Percentiles rank a stretch among this genome's conserved stretches.
Evolutionary conservation across 1,140 invertebrate species (phyloP).

Genomic region (Trachymyrmex cornetzi): DNA sequence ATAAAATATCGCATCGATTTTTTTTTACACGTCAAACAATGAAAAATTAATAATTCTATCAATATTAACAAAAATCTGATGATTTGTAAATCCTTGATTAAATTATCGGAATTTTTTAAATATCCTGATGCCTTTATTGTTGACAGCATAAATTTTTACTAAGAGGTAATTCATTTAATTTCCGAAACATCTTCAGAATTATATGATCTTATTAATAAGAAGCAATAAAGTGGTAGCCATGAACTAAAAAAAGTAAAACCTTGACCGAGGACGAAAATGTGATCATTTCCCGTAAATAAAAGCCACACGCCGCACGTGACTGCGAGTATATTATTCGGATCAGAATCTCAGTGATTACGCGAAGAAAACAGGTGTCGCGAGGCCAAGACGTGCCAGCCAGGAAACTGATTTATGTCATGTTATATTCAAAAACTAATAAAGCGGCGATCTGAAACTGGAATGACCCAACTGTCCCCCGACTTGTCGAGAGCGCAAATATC

Average conservation of each 20-base stretch:
- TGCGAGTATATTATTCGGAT: slow-evolving; percentile 24
- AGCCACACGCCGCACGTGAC: slow-evolving; percentile 16
- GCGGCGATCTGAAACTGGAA: slow-evolving; percentile 24
- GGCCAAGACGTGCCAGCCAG: slow-evolving; percentile 8
- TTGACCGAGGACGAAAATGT: not conserved
- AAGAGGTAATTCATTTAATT: not conserved
- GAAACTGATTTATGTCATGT: slow-evolving; percentile 40
- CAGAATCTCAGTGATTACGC: not conserved
- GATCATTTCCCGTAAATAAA: slow-evolving; percentile 2
- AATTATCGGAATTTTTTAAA: too few species aligned
- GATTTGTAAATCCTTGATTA: too few species aligned
- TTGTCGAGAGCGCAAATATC: slow-evolving; percentile 29
- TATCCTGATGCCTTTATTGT: too few species aligned
- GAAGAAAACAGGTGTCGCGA: slow-evolving; percentile 3
- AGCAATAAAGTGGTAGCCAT: not conserved
- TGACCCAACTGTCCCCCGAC: slow-evolving; percentile 8
- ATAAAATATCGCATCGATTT: too few species aligned
- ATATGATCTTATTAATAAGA: not conserved
- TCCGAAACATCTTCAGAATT: not conserved
- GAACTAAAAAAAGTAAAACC: slow-evolving; percentile 1
- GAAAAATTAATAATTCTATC: too few species aligned
- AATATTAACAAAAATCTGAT: too few species aligned
- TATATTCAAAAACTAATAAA: slow-evolving; percentile 48
- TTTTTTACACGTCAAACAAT: too few species aligned
- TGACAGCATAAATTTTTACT: not conserved